These are phyloP conservation scores for Parapristionchus giblindavisi DNA, from an alignment of 2,888 invertebrate species.

Conservation along the genomic window DNA sequence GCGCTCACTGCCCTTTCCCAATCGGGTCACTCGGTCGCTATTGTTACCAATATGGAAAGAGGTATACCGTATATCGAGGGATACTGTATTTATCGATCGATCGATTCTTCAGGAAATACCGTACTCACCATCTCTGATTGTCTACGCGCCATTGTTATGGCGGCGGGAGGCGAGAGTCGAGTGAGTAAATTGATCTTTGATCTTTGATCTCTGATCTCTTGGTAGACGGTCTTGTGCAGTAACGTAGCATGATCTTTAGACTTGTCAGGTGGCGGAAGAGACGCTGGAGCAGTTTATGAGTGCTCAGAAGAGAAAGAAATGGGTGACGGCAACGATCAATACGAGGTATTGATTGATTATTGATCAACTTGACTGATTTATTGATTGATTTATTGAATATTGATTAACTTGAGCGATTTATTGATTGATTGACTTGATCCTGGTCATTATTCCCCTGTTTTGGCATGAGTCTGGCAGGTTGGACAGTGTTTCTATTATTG, in stretches of 20 bases:
- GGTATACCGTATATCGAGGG: too few relatives aligned
- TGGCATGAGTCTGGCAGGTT: too few relatives aligned
- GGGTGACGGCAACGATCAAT: constrained; percentile 35
- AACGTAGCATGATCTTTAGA: constrained; percentile 33
- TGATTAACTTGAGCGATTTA: too few relatives aligned
- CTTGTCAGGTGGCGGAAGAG: constrained; percentile 43
- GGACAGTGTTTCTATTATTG: too few relatives aligned
- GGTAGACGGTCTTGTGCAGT: too few relatives aligned
- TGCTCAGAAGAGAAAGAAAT: constrained; percentile 34
- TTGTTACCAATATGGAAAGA: constrained; percentile 51
- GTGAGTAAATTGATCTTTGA: constrained; percentile 1
- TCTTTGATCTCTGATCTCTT: constrained; percentile 11
- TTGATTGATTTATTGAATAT: too few relatives aligned
- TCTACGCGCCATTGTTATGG: constrained; percentile 54
- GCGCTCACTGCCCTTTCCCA: constrained; percentile 58
- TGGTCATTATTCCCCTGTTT: too few relatives aligned
- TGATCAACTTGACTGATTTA: too few relatives aligned
- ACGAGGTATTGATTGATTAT: too few relatives aligned
- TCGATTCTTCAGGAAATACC: constrained; percentile 36
- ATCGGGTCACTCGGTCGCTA: constrained; percentile 56
- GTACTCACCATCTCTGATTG: constrained; percentile 62
- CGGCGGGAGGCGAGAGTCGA: constrained; percentile 49
- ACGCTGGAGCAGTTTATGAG: constrained; percentile 43
- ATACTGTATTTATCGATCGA: background rate
- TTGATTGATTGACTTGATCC: too few relatives aligned